A percentile compares a stretch with the other conserved stretches of the same genome.
phyloP scores from a whole-genome alignment of 2,888 invertebrate species.

The Urechis unicinctus region DNA sequence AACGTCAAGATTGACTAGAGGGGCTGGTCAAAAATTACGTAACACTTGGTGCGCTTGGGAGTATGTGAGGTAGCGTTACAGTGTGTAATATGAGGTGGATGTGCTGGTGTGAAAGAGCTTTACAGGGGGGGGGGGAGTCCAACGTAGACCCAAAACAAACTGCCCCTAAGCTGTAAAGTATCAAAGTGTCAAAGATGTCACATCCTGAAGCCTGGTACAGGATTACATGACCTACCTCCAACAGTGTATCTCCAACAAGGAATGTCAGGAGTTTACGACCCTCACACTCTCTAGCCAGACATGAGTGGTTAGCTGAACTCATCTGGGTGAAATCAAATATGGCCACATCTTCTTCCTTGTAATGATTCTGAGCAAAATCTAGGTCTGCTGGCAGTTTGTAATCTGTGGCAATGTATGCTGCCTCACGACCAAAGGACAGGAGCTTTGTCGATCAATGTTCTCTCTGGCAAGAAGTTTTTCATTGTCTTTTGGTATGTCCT shows the following conservation, averaged over 20 bases:
- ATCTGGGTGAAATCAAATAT: slow-evolving; percentile 24
- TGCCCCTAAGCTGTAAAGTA: no score
- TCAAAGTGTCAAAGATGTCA: no score
- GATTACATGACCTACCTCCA: slow-evolving; percentile 61
- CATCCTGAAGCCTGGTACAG: no score
- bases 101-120: no score
- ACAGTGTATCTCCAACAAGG: slow-evolving; percentile 85
- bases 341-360: slow-evolving; percentile 19
- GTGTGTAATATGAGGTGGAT: no score
- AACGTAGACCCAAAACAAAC: no score
- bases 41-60: no score
- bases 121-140: no score
- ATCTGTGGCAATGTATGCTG: slow-evolving; percentile 60
- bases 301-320: slow-evolving; percentile 18
- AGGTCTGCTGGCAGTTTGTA: slow-evolving; percentile 2
- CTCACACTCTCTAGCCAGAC: slow-evolving; percentile 60
- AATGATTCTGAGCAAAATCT: slow-evolving; percentile 14
- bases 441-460: slow-evolving; percentile 80
- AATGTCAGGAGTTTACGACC: slow-evolving; percentile 76
- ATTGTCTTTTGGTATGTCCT: slow-evolving; percentile 57
- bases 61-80: no score
- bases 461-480: slow-evolving; percentile 75
- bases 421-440: slow-evolving; percentile 81
- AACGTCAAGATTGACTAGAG: no score
- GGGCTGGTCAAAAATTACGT: no score